Conservation (phyloP, 2,797 vertebrate genomes). For the Neosalanx taihuensis region DNA sequence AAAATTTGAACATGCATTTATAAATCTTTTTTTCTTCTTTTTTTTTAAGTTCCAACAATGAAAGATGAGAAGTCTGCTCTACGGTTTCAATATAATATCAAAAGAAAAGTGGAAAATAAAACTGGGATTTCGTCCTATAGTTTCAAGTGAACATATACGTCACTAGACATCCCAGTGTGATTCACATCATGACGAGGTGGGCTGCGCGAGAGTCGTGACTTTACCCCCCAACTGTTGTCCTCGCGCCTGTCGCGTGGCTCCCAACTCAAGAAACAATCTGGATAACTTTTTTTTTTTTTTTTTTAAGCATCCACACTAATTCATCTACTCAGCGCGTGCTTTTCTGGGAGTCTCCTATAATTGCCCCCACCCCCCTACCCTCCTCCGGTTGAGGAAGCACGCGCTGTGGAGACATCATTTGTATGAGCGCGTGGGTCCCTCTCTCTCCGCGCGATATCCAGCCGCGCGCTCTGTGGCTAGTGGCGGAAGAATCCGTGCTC, state of each 20-base stretch:
- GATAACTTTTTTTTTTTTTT: slow-evolving; percentile 4
- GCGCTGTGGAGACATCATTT: slow-evolving; percentile 33
- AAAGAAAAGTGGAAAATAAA: neutral
- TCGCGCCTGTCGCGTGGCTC: slow-evolving; percentile 27
- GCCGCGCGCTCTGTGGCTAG: slow-evolving; percentile 35
- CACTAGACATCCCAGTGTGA: slow-evolving; percentile 65
- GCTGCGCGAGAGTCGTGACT: slow-evolving; percentile 71
- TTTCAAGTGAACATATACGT: slow-evolving; percentile 58
- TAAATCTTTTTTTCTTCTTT: neutral
- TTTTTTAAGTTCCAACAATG: neutral
- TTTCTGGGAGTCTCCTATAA: slow-evolving; percentile 17
- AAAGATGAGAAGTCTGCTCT: neutral
- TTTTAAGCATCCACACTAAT: neutral
- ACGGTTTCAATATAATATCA: neutral
- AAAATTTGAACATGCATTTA: neutral
- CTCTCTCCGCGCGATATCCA: slow-evolving; percentile 33
- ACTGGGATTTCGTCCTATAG: neutral
- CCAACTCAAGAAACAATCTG: slow-evolving; percentile 12
- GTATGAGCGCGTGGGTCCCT: slow-evolving; percentile 40
- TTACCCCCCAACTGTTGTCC: slow-evolving; percentile 29
- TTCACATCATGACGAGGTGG: slow-evolving; percentile 66
- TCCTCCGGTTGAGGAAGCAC: slow-evolving; percentile 7
- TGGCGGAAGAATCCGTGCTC: slow-evolving; percentile 18
- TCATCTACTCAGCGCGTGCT: slow-evolving; percentile 1
- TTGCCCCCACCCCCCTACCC: slow-evolving; percentile 8